A percentile compares a stretch with the other conserved stretches of the same genome.
Evolutionary conservation across 2,113 vertebrate genomes (phyloP).

Genomic region (Perognathus longimembris): DNA sequence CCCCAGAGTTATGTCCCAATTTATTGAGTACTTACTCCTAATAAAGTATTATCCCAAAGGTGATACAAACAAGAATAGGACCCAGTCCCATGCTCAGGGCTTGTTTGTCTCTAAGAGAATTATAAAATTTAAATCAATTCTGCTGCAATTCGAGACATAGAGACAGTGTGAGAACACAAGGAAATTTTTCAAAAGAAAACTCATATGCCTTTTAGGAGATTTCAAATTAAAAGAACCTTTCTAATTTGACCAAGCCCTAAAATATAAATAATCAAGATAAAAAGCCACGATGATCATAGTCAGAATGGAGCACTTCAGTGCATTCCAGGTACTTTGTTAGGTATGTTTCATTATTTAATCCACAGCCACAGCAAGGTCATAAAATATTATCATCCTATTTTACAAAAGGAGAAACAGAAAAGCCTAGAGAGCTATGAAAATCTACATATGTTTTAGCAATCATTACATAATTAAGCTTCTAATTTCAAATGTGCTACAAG

Average conservation of each 20-base stretch:
- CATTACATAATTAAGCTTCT: background rate
- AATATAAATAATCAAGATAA: constrained; percentile 31
- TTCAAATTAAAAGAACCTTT: background rate
- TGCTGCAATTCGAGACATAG: background rate
- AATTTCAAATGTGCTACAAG: constrained; percentile 47
- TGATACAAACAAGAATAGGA: background rate
- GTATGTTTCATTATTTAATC: constrained; percentile 6
- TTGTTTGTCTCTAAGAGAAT: background rate
- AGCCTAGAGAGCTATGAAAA: background rate
- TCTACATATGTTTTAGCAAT: constrained; percentile 12
- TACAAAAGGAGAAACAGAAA: constrained; percentile 16
- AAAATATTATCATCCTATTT: constrained; percentile 13
- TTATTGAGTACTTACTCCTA: background rate
- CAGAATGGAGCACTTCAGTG: too few relatives aligned
- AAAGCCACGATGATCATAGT: background rate
- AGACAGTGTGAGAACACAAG: background rate
- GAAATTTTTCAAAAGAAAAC: background rate
- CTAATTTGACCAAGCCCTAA: constrained; percentile 17
- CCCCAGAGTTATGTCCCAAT: background rate
- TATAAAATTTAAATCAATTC: background rate
- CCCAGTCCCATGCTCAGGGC: background rate
- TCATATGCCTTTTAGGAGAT: background rate
- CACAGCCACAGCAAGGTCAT: background rate
- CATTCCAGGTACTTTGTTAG: background rate
- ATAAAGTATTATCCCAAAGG: background rate